Evolutionary conservation across 2,888 invertebrate genomes (phyloP).

Genomic region (Arrhopalites spinosus): DNA sequence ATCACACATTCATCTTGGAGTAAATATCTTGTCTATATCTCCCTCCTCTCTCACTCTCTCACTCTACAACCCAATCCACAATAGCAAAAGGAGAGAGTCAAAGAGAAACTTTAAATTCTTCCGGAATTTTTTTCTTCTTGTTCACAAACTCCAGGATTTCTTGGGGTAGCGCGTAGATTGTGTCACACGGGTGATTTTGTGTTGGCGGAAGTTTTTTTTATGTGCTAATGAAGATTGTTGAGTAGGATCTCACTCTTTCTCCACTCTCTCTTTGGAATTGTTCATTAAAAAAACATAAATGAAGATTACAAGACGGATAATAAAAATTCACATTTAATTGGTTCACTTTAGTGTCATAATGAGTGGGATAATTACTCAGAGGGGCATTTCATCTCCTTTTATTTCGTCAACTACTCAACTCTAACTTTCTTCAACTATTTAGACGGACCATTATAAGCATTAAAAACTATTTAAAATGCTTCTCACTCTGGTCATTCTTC

Average conservation of each 20-base stretch:
- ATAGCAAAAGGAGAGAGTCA: not conserved
- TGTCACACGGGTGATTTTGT: not conserved
- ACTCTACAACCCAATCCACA: not conserved
- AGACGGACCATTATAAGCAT: not conserved
- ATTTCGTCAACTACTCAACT: not conserved
- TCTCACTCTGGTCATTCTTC: conserved; percentile 5
- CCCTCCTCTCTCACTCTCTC: not conserved
- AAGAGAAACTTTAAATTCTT: not conserved
- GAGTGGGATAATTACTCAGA: not conserved
- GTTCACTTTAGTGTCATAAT: not conserved
- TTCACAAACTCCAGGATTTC: too few relatives aligned
- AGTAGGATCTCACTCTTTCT: too few relatives aligned
- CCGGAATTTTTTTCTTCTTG: not conserved
- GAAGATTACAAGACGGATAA: not conserved
- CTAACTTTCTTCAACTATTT: not conserved
- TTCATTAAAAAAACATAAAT: not conserved
- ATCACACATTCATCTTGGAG: not conserved
- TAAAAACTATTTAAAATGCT: too few relatives aligned
- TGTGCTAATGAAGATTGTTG: too few relatives aligned
- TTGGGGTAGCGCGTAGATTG: too few relatives aligned
- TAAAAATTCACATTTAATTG: not conserved
- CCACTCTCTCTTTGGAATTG: too few relatives aligned
- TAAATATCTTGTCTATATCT: not conserved
- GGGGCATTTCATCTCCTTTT: too few relatives aligned
- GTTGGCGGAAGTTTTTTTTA: too few relatives aligned